Evolutionary conservation across 2,797 vertebrate genomes (phyloP), one percentile per base, ranked within the genome.

Genomic region (Dendrocincla tyrannina): DNA sequence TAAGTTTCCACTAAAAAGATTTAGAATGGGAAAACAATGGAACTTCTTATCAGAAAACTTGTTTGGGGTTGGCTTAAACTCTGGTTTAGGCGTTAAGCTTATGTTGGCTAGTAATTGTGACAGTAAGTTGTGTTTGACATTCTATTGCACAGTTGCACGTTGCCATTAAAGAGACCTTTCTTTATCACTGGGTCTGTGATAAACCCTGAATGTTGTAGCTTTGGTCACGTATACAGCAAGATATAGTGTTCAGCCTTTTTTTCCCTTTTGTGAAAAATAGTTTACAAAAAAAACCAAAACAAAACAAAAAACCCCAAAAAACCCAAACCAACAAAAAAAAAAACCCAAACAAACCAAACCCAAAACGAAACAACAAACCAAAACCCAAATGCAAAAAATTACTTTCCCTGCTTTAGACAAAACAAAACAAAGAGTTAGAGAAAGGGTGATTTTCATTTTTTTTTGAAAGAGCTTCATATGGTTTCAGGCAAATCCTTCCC

Each of bases 101-200:
- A 32, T 53, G 5, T 7, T 63, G 17, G 20, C 8, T 80, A 50
- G 7, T 9, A 63, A 44, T 12, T n/a, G 11, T 24, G 33, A 69
- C 27, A 52, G 14, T 19, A 32, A 69, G 9, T 13, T 67, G 4
- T 23, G 9, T 76, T 67, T 69, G 18, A 25, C 10, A 74, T 64
- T 28, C 39, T 52, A 46, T 42, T 0, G 0, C 3, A 1, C 14
- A 35, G 12, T 17, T 53, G 20, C 28, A 9, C n/a, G 4, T 37
- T 50, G 10, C 28, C 30, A 28, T 11, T 64, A 44, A 72, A 75
- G 37, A 81, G 14, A 41, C 13, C 4, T 60, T 86, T 47, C n/a
- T 74, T 86, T 33, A 25, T 78, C 50, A 42, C 4, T 5, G n/a
- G 19, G 9, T 66, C 9, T 32, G 46, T 62, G 59, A 41, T 55